phyloP scores from a whole-genome alignment of 2,113 vertebrate species.

The Rhineura floridana region DNA sequence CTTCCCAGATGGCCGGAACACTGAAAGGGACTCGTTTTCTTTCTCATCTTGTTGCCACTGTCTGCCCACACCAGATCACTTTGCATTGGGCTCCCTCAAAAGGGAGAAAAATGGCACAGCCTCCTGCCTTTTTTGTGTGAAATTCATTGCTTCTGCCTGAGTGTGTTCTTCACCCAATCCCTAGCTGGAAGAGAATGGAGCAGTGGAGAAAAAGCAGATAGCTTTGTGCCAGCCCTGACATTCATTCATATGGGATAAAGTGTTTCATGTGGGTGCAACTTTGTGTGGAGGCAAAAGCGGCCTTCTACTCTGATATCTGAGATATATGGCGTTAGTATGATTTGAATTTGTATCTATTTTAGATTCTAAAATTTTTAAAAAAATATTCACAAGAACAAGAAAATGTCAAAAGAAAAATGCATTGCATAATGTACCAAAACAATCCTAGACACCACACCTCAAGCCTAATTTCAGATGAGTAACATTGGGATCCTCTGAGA shows the following conservation, averaged over 20 bases:
- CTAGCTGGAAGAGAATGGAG: background rate
- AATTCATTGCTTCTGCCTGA: background rate
- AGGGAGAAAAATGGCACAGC: background rate
- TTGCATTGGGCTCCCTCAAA: background rate
- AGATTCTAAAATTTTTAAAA: background rate
- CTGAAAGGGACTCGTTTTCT: background rate
- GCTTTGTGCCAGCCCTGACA: no score
- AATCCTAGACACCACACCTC: background rate
- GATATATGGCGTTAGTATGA: no score
- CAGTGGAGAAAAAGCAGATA: background rate
- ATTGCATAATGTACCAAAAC: background rate
- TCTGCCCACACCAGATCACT: background rate
- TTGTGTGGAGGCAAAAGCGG: background rate
- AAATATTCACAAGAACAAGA: background rate
- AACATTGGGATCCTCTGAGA: background rate
- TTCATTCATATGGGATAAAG: background rate
- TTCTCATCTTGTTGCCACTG: background rate
- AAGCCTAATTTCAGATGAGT: background rate
- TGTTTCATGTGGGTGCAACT: background rate
- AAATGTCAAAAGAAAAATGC: no score
- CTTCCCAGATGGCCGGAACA: background rate
- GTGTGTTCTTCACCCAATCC: background rate
- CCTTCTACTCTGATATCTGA: no score
- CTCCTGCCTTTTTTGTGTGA: background rate
- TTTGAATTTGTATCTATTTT: background rate